Evolutionary conservation across 2,113 vertebrate genomes (phyloP).

Genomic region (Gorsachius goisagi): DNA sequence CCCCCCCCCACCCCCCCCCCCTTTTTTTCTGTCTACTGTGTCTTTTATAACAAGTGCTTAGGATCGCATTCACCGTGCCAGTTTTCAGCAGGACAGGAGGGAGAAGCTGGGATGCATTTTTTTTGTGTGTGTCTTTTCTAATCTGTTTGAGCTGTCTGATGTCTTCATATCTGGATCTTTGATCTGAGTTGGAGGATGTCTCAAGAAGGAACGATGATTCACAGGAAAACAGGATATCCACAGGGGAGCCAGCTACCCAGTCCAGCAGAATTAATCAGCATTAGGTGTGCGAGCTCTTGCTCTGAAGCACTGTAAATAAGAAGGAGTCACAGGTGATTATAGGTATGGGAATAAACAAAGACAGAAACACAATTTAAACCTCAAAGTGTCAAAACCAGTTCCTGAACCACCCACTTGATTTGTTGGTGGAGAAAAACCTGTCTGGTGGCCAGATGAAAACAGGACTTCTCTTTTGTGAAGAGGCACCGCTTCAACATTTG

Average conservation of each 20-base stretch:
- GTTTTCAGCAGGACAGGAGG: neutral
- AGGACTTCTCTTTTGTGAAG: neutral
- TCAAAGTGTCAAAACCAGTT: neutral
- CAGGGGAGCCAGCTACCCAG: conserved; percentile 23
- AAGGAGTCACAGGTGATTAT: neutral
- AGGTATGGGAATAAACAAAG: neutral
- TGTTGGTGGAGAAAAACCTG: neutral
- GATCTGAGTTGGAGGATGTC: conserved; percentile 9
- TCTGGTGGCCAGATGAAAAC: neutral
- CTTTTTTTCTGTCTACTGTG: too few species aligned
- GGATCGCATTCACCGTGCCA: neutral
- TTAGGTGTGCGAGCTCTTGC: conserved; percentile 17
- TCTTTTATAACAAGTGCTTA: neutral
- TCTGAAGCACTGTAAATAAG: conserved; percentile 31
- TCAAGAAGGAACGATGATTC: conserved; percentile 12
- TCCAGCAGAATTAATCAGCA: conserved; percentile 50
- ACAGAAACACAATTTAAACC: neutral
- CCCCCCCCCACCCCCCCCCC: neutral
- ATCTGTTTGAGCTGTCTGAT: neutral
- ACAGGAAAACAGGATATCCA: conserved; percentile 33
- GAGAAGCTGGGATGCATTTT: neutral
- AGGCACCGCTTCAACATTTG: neutral
- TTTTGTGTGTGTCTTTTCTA: neutral
- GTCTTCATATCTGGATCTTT: conserved; percentile 26
- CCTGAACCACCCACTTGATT: neutral